A percentile compares a stretch with the other conserved stretches of the same genome.
These are phyloP conservation scores for Platorchestia sp. DNA, from an alignment of 1,140 invertebrate genomes.

Conservation along the genomic window DNA sequence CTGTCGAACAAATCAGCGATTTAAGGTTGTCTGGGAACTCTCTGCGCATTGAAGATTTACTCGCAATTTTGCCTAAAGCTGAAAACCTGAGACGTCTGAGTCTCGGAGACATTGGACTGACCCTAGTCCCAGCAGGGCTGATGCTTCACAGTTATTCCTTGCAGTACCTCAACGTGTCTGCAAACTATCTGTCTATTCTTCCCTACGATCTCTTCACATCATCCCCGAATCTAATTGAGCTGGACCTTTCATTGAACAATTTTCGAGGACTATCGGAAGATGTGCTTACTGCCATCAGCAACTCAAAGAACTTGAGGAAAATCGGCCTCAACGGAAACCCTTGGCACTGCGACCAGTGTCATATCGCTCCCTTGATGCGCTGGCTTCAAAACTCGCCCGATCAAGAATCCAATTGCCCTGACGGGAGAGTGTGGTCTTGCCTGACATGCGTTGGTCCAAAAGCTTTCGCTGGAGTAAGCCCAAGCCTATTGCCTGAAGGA, in stretches of 20 bases:
- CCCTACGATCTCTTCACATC: constrained; percentile 74
- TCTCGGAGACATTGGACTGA: constrained; percentile 74
- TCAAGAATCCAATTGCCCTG: constrained; percentile 58
- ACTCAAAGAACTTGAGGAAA: constrained; percentile 69
- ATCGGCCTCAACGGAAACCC: constrained; percentile 77
- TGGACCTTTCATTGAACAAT: constrained; percentile 78
- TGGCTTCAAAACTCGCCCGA: constrained; percentile 68
- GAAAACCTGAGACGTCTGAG: constrained; percentile 75
- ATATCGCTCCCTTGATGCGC: constrained; percentile 69
- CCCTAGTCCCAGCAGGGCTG: constrained; percentile 74
- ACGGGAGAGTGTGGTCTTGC: constrained; percentile 57
- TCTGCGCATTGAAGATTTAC: constrained; percentile 71
- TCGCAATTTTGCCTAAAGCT: constrained; percentile 74
- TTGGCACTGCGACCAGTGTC: constrained; percentile 79
- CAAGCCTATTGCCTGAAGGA: constrained; percentile 58
- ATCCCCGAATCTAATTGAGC: constrained; percentile 74
- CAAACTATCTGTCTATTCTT: constrained; percentile 75
- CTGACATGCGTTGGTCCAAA: constrained; percentile 62
- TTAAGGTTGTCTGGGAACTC: constrained; percentile 81
- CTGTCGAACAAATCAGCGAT: constrained; percentile 76
- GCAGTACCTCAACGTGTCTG: constrained; percentile 75
- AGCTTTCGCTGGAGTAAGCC: constrained; percentile 49
- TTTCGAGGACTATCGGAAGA: constrained; percentile 76
- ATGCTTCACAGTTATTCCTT: constrained; percentile 74
- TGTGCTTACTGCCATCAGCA: constrained; percentile 72